Evolutionary conservation across 2,113 vertebrate genomes (phyloP).

Genomic region (Pangasianodon gigas): DNA sequence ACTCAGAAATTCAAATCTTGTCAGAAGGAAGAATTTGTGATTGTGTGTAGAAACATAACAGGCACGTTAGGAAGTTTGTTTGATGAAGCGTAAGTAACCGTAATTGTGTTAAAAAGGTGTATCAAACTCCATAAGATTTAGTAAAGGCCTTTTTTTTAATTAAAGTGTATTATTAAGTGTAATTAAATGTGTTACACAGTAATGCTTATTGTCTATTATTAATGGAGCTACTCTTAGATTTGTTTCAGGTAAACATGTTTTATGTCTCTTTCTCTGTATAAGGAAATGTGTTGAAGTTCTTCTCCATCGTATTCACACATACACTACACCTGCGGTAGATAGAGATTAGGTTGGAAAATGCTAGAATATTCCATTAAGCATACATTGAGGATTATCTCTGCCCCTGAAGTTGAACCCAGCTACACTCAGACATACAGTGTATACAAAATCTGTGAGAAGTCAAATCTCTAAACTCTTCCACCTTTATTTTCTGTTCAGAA

Average conservation of each 20-base stretch:
- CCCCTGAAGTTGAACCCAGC: no score
- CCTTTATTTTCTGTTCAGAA: conserved; percentile 2
- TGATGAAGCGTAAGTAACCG: neutral
- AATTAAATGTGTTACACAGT: neutral
- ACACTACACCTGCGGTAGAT: neutral
- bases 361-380: neutral
- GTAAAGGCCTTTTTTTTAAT: neutral
- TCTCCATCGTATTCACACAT: neutral
- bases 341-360: neutral
- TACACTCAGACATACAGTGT: neutral
- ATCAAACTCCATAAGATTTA: no score
- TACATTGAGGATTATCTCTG: neutral
- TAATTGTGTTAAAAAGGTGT: neutral
- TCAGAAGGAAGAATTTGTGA: neutral
- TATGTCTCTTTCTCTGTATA: neutral
- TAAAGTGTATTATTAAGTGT: neutral
- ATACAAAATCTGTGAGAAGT: neutral
- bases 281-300: neutral
- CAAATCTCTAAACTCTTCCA: neutral
- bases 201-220: neutral
- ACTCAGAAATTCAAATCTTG: neutral
- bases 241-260: neutral
- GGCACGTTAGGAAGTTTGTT: neutral
- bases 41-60: neutral
- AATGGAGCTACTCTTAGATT: neutral